Conservation (phyloP, 2,888 invertebrate species). For the Smittia aterrima region DNA sequence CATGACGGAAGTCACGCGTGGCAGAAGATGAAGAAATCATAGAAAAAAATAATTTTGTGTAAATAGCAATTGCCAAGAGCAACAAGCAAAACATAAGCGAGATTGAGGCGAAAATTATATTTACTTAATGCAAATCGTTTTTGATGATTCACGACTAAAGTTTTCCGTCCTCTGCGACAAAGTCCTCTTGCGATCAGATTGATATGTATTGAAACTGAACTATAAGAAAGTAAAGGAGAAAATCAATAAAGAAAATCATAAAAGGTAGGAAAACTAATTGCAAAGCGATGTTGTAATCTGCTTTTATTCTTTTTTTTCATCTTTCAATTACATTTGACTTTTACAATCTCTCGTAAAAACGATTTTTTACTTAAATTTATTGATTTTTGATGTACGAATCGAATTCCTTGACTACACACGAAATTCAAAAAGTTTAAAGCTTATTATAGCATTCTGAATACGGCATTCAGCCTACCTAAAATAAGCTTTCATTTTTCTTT, state of each 20-base stretch:
- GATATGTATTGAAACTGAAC: conserved; percentile 38
- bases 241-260: background rate
- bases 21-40: background rate
- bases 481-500: too few species aligned
- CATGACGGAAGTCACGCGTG: background rate
- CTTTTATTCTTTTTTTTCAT: background rate
- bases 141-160: conserved; percentile 34
- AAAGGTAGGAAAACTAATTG: background rate
- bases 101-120: background rate
- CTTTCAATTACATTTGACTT: background rate
- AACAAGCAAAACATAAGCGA: background rate
- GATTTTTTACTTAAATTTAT: too few species aligned
- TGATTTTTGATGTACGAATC: too few species aligned
- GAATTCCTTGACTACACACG: too few species aligned
- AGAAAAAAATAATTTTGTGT: conserved; percentile 5
- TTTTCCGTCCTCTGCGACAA: conserved; percentile 5
- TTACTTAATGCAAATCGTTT: conserved; percentile 40
- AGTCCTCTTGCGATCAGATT: conserved; percentile 25
- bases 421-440: too few species aligned
- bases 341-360: background rate
- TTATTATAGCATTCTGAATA: too few species aligned
- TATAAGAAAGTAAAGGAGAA: conserved; percentile 19
- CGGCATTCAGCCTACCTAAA: too few species aligned
- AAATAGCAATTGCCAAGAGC: background rate
- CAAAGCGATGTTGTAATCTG: background rate